These are phyloP conservation scores for Thamnophis sirtalis DNA, from an alignment of 2,113 vertebrate species.

Conservation along the genomic window DNA sequence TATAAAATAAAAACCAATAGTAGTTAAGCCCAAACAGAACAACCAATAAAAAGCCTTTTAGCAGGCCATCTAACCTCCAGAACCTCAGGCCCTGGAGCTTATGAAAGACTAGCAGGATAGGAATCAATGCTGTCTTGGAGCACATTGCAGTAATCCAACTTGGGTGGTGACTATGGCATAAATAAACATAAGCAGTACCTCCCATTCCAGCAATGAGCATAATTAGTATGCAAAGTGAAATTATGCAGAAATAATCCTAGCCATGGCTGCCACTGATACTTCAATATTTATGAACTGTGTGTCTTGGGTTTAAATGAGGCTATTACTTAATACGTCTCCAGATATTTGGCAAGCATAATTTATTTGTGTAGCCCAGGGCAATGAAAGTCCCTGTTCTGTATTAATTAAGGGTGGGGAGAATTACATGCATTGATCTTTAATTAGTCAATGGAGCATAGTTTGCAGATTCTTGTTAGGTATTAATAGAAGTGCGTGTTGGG, in stretches of 20 bases:
- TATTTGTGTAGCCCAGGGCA: slow-evolving; percentile 55
- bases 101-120: neutral
- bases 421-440: slow-evolving; percentile 52
- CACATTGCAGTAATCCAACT: neutral
- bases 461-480: slow-evolving; percentile 53
- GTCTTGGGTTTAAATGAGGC: slow-evolving; percentile 54
- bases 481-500: slow-evolving; percentile 17
- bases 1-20: neutral
- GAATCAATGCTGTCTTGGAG: neutral
- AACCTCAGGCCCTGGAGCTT: neutral
- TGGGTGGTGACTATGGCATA: neutral
- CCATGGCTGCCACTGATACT: neutral
- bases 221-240: neutral
- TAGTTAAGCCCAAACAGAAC: neutral
- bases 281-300: slow-evolving; percentile 36
- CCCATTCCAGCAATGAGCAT: neutral
- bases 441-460: slow-evolving; percentile 53
- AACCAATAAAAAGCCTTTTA: neutral
- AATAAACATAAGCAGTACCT: neutral
- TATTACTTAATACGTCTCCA: slow-evolving; percentile 53
- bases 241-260: neutral
- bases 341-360: slow-evolving; percentile 58
- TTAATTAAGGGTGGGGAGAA: slow-evolving; percentile 44
- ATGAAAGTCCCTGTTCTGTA: slow-evolving; percentile 60
- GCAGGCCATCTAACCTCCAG: neutral